Percentiles rank a stretch among this genome's conserved stretches.
These are phyloP conservation scores for Neoniphon sammara DNA, from an alignment of 2,797 vertebrate genomes.

Conservation along the genomic window DNA sequence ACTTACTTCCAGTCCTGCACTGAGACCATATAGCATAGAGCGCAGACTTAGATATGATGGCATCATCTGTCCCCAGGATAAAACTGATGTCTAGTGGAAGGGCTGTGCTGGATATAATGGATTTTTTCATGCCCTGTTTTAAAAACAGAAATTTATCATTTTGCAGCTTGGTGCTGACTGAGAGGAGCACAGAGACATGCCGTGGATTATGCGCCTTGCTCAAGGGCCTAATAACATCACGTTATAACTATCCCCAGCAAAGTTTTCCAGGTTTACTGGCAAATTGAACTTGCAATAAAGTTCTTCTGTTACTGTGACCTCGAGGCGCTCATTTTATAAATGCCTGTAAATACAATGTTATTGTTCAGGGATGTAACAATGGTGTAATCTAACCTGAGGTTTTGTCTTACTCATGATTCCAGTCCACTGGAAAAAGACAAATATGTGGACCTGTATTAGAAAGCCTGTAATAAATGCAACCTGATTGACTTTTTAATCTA, in stretches of 20 bases:
- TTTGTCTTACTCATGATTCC: not conserved
- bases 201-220: slow-evolving; percentile 42
- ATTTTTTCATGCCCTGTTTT: slow-evolving; percentile 1
- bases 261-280: slow-evolving; percentile 26
- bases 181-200: not conserved
- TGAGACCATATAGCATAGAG: not conserved
- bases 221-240: slow-evolving; percentile 56
- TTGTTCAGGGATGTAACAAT: slow-evolving; percentile 50
- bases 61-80: not conserved
- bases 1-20: slow-evolving; percentile 18
- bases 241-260: slow-evolving; percentile 36
- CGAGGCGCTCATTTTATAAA: slow-evolving; percentile 55
- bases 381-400: slow-evolving; percentile 32
- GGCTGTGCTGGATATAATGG: slow-evolving; percentile 16
- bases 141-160: slow-evolving; percentile 33
- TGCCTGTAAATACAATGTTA: slow-evolving; percentile 48
- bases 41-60: slow-evolving; percentile 31
- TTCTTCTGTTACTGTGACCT: slow-evolving; percentile 24
- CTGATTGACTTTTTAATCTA: not conserved
- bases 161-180: slow-evolving; percentile 15
- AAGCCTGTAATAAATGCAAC: slow-evolving; percentile 8
- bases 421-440: not conserved
- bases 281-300: slow-evolving; percentile 3
- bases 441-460: too few relatives aligned
- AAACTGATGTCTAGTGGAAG: slow-evolving; percentile 2